Evolutionary conservation across 53 echinoderm and acorn worm species (phyloP).

Genomic region (Pentamera pediparva): DNA sequence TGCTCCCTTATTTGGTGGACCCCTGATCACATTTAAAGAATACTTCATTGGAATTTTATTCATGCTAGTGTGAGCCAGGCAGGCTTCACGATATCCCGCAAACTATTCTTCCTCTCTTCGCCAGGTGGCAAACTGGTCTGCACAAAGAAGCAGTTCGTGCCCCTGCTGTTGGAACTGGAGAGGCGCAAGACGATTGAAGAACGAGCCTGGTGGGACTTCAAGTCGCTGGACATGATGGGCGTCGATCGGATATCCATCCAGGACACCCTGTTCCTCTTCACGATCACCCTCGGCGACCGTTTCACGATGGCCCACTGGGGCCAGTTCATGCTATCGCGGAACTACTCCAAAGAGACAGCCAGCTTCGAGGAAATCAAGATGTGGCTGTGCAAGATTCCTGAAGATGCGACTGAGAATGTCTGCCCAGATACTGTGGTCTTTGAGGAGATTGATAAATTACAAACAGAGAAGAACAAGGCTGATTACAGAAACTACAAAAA

Average conservation of each 20-base stretch:
- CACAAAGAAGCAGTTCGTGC: constrained; percentile 61
- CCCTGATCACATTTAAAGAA: no score
- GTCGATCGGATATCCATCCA: constrained; percentile 69
- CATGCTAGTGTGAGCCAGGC: no score
- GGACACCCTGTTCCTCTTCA: constrained; percentile 85
- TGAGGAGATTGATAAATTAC: constrained; percentile 51
- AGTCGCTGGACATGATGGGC: constrained; percentile 65
- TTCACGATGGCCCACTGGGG: constrained; percentile 81
- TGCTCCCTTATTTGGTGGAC: no score
- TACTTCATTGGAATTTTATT: no score
- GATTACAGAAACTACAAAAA: constrained; percentile 71
- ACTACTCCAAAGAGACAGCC: constrained; percentile 56
- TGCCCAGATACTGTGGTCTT: constrained; percentile 46
- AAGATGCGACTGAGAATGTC: not conserved
- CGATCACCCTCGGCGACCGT: constrained; percentile 80
- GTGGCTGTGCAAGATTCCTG: constrained; percentile 77
- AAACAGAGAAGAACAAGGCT: constrained; percentile 58
- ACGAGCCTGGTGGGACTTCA: constrained; percentile 96
- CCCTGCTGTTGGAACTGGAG: constrained; percentile 82
- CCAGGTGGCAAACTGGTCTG: constrained; percentile 32
- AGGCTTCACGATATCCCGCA: no score
- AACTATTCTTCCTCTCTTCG: no score
- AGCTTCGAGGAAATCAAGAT: constrained; percentile 75
- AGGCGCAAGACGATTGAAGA: constrained; percentile 74
- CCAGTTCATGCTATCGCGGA: constrained; percentile 63